Evolutionary conservation across 2,113 vertebrate species (phyloP).

Genomic region (Podilymbus podiceps): DNA sequence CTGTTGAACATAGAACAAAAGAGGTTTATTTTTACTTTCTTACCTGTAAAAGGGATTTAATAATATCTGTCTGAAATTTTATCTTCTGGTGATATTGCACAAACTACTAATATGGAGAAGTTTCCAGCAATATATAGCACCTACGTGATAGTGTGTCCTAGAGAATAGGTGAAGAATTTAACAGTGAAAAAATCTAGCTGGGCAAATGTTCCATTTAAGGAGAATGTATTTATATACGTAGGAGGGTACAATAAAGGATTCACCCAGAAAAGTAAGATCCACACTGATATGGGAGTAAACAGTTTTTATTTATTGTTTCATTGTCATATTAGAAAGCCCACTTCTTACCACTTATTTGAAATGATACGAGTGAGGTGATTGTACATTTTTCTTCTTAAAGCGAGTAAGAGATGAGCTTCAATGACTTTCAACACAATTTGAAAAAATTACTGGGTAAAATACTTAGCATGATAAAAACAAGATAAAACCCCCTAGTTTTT

Average conservation of each 20-base stretch:
- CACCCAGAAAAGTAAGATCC: not conserved
- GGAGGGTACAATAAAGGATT: not conserved
- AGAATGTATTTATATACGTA: not conserved
- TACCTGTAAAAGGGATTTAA: not conserved
- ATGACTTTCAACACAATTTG: not conserved
- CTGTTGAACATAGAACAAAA: not conserved
- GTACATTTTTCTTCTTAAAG: not conserved
- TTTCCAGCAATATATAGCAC: not conserved
- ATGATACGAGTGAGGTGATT: not conserved
- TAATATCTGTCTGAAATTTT: not conserved
- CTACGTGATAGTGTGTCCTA: not conserved
- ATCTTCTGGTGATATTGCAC: not conserved
- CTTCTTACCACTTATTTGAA: not conserved
- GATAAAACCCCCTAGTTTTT: not conserved
- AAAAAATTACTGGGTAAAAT: slow-evolving; percentile 11
- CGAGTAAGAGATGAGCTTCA: not conserved
- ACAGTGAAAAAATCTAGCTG: not conserved
- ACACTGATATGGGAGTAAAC: not conserved
- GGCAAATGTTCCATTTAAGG: not conserved
- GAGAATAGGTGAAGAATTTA: not conserved
- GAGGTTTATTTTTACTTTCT: slow-evolving; percentile 21
- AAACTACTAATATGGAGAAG: not conserved
- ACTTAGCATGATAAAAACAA: slow-evolving; percentile 9
- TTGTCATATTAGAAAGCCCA: not conserved
- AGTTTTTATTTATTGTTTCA: not conserved